Base-by-base conservation (phyloP, 2,888 invertebrate species). In the Clanis bilineata region DNA sequence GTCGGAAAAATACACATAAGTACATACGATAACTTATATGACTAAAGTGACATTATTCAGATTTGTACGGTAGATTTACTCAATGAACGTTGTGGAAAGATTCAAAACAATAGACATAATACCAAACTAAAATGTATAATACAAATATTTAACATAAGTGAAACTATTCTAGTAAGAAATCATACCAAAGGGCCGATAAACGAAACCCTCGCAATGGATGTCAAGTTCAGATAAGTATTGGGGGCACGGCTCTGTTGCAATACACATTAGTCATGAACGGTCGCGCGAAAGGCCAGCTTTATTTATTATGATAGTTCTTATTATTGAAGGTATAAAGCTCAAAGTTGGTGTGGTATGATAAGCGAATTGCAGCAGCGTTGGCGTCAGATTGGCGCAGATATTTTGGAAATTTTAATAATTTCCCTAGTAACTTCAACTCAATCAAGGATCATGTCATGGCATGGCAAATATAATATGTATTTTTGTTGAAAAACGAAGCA, bases 141-240 rank as follows among this genome's bases (percentile, higher is more conserved):
- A 12, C 22, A 57, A 5, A 23, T 38, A 25, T 47, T 38, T 43
- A 28, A 45, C 9, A 38, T 10, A 38, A 57, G 23, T 21, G 18
- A 38, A 22, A 38, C 23, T 57, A 38, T 38, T 38, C 38, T 47
- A 39, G 21, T 39, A 28, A 10, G 60, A 63, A 64, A 51, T 57
- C 59, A 51, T 63, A 64, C 58, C 59, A 61, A 63, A 68, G 66
- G 64, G 63, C 64, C 43, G 45, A 71, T 74, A 70, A 68, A 66
- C 57, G 67, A 62, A 75, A 44, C 45, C 61, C 68, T 72, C 68
- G 65, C 68, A 64, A 85, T 82, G 76, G 77, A 70, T 85, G 85
- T 86, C 86, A 86, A 86, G 86, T 85, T 86, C 85, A 80, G 62
- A 64, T 39, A 62, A 69, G 75, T 78, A 85, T 80, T 83, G 85